phyloP scores from a whole-genome alignment of 2,113 vertebrate species.

The Talpa occidentalis region DNA sequence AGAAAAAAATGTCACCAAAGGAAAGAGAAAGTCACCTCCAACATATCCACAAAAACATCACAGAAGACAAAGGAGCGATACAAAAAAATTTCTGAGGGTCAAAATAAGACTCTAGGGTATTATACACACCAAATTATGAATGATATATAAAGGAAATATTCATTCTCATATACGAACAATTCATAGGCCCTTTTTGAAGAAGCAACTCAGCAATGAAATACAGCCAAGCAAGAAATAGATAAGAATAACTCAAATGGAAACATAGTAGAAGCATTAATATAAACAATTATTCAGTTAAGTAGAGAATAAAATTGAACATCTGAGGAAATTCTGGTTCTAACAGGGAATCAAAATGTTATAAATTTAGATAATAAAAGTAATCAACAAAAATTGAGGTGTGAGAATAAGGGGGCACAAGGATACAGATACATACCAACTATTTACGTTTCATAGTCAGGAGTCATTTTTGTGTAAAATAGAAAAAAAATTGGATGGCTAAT shows the following conservation, averaged over 20 bases:
- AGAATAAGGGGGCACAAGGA: background rate
- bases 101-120: background rate
- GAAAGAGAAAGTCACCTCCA: background rate
- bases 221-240: background rate
- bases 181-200: background rate
- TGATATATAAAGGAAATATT: background rate
- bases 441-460: background rate
- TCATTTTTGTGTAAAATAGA: background rate
- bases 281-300: background rate
- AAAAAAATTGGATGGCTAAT: background rate
- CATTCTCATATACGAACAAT: background rate
- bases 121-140: background rate
- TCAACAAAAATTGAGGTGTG: background rate
- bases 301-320: background rate
- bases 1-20: background rate
- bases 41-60: constrained; percentile 1
- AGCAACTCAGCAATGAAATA: background rate
- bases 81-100: background rate
- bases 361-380: background rate
- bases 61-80: background rate
- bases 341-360: background rate
- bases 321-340: background rate
- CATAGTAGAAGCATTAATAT: background rate
- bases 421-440: background rate
- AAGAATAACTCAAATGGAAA: background rate